Percentiles rank a stretch among this genome's conserved stretches.
phyloP scores from a whole-genome alignment of 1,140 invertebrate species.

The Drosophila cardini region DNA sequence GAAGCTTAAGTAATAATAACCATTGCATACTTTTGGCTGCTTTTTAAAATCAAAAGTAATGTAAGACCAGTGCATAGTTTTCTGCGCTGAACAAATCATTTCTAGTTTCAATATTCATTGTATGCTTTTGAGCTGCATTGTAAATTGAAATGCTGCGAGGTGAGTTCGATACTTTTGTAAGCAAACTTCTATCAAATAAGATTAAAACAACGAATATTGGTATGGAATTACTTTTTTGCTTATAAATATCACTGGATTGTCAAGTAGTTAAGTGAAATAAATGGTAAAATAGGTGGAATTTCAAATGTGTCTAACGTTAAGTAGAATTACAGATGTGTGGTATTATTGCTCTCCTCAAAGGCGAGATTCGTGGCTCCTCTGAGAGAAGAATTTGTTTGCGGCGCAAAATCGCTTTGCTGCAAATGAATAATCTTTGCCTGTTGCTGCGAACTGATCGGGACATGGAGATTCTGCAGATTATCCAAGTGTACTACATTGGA shows the following conservation, averaged over 20 bases:
- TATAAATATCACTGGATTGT: slow-evolving; percentile 67
- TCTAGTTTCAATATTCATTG: too few species aligned
- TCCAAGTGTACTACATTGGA: slow-evolving; percentile 61
- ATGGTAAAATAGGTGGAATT: slow-evolving; percentile 2
- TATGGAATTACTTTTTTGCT: slow-evolving; percentile 59
- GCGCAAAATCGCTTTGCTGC: slow-evolving; percentile 79
- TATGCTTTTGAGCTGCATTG: too few species aligned
- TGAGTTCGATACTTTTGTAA: too few species aligned
- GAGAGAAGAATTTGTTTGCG: slow-evolving; percentile 22
- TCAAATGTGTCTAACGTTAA: slow-evolving; percentile 20
- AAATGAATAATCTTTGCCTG: slow-evolving; percentile 78
- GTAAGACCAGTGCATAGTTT: too few species aligned
- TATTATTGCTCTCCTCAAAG: slow-evolving; percentile 75
- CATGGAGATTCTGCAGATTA: slow-evolving; percentile 68
- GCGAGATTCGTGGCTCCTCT: slow-evolving; percentile 65
- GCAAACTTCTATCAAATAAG: not conserved
- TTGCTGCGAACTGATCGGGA: slow-evolving; percentile 69
- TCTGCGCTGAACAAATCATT: too few species aligned
- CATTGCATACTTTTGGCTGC: too few species aligned
- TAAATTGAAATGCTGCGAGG: too few species aligned
- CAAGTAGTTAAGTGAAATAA: slow-evolving; percentile 25
- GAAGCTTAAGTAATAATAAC: too few species aligned
- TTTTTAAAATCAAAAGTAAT: too few species aligned
- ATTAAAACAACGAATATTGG: not conserved
- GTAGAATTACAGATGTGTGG: slow-evolving; percentile 69